Evolutionary conservation across 2,888 invertebrate species (phyloP), one percentile per base, ranked within the genome.

Genomic region (Polymixis flavicincta): DNA sequence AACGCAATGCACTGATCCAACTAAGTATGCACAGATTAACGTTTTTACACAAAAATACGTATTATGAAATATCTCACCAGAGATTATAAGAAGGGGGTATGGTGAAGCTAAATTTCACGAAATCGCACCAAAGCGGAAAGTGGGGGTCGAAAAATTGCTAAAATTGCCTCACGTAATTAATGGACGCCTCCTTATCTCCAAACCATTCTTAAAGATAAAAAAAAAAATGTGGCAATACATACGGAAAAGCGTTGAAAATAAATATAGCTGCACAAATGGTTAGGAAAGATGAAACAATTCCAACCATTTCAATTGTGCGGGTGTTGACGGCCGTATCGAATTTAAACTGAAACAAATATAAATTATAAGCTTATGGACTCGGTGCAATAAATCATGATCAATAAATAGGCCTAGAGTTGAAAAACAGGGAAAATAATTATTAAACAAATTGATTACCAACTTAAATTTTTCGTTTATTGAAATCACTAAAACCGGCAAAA

Each of bases 231-330:
- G 0, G 0, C 42, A 55, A 50, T 79, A 80, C 94, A 96, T 94
- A 98, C 98, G 98, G 97, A 95, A 98, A 99, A 87, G 97, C 97
- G 86, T 97, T 97, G 93, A 99, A 99, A 85, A 99, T 98, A 69
- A 97, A 95, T 65, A 99, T 95, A 0, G 99, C 98, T 32, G 98
- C 92, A 22, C 98, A 91, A 48, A 99, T 95, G 0, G 98, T 97
- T 22, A 98, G 92, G 9, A 99, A 95, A 0, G 99, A 99, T 14
- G 98, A 92, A 73, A 97, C 97, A 60, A 99, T 97, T 2, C 99
- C 99, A 37, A 98, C 97, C 82, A 98, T 97, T 95, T 99, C 99
- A 92, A 99, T 93, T 22, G 97, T 97, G 71, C 98, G 96, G 0
- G 98, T 98, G 9, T 97, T 97, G 85, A 97, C 97, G 0, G 98